Base-by-base conservation (phyloP, 1,140 invertebrate species). In the Micrasema longulum region DNA sequence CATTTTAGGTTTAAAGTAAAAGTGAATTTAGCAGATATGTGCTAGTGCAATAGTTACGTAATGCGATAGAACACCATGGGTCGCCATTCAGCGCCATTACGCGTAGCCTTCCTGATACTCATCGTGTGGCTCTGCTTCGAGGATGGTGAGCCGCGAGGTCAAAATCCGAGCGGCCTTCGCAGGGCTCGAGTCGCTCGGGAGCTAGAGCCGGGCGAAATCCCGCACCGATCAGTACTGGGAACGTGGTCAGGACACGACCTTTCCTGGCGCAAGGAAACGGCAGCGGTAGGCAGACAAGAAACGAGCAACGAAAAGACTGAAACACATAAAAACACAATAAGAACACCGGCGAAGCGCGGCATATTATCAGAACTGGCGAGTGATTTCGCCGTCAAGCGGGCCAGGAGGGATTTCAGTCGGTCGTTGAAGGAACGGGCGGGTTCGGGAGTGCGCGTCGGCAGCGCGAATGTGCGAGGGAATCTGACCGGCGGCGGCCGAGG, bases 401-500 rank as follows among this genome's bases (percentile, higher is more conserved):
- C 53, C 6, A 35, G 23, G 18, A 6, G 57, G n/a, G 53, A 63
- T 36, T 63, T 20, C 57, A 63, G 57, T 14, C 14, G 57, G 43
- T 31, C 63, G 12, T 16, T 26, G 45, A 55, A 57, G 38, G 68
- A 69, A 45, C 53, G 68, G 5, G 68, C 23, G 14, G 43, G 55
- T 14, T 69, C 68, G 7, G 68, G 55, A 9, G 68, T 69, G 7
- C 11, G 55, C 16, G 73, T 68, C 1, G 76, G 76, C n/a, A 77
- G 75, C 2, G 67, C 79, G 5, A 76, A 75, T 10, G 41, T 76
- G 1, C 69, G 78, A 14, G 75, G 77, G 6, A 78, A 78, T 1
- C 79, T 77, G 6, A 78, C 80, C 1, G 77, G 79, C 4, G 75
- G 77, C 4, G 70, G 38, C 6, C 36, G 68, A 9, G 68, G 68